Base-by-base conservation (phyloP, 2,888 invertebrate genomes). In the Acleris cristana region DNA sequence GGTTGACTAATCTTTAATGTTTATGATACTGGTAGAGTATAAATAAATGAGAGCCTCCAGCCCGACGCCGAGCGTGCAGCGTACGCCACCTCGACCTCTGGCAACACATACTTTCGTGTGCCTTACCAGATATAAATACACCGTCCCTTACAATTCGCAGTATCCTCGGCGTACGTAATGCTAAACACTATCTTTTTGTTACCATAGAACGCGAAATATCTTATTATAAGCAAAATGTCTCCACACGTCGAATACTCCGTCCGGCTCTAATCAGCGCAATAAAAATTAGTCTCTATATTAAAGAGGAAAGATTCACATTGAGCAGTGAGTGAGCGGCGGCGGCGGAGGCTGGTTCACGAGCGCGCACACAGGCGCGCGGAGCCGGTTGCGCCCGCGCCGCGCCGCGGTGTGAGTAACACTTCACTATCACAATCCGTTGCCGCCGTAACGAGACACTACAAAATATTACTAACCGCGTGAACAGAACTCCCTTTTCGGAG, bases 401-500 rank as follows among this genome's bases (percentile, higher is more conserved):
- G 76, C 74, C 76, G 76, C 74, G 71, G 77, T 77, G 79, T 76
- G 76, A 73, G 78, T 77, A 79, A 79, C 78, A 80, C 34, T 34
- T 34, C 34, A 34, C 79, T 83, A 83, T 82, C 81, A 81, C 77
- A 83, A 82, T 81, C 77, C 81, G 75, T 80, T 78, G 81, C 76
- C 72, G 76, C 78, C 76, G 80, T 82, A 83, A 83, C 79, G 77
- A 84, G 80, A 81, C 76, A 80, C 81, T 79, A 80, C 82, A 79
- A 80, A 83, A 84, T 82, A 74, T 72, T 78, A 83, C 79, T 83
- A 81, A 85, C 82, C 78, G 76, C 79, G 81, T 79, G 79, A 80
- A 80, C 77, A 78, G 72, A 74, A 78, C 79, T 77, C 76, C 79
- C 80, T 79, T 77, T 90, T 89, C 88, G 83, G 80, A 83, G 90